Conservation (phyloP, 2,113 vertebrate genomes). For the Vidua macroura region DNA sequence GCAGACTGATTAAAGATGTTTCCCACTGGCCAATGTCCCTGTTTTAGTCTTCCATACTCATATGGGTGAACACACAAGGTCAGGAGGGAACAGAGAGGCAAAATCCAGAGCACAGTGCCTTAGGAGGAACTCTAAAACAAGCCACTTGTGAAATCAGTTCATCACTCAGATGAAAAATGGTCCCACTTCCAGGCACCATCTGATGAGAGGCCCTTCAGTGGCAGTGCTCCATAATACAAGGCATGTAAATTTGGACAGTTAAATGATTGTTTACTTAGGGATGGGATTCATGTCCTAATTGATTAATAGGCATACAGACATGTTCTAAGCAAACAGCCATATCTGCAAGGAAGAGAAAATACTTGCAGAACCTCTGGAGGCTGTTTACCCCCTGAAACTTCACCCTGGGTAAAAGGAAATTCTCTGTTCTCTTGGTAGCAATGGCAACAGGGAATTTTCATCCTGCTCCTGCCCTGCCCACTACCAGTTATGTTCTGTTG, state of each 20-base stretch:
- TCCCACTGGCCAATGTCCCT: background rate
- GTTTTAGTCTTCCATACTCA: background rate
- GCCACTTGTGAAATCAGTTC: background rate
- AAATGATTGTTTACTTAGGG: background rate
- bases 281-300: background rate
- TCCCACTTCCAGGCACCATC: background rate
- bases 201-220: fast-evolving
- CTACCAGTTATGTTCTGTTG: background rate
- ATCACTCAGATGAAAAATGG: background rate
- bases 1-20: background rate
- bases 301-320: background rate
- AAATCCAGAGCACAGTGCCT: background rate
- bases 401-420: background rate
- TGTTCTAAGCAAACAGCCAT: background rate
- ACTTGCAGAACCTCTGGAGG: background rate
- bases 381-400: background rate
- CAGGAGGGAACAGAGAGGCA: background rate
- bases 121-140: background rate
- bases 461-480: background rate
- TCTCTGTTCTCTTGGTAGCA: background rate
- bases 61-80: background rate
- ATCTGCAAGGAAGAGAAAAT: background rate
- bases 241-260: background rate
- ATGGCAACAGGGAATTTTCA: fast-evolving
- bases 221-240: background rate